These are phyloP conservation scores for Zoanthus gigantus DNA, from an alignment of 92 coral and sea anemone species.

Conservation along the genomic window DNA sequence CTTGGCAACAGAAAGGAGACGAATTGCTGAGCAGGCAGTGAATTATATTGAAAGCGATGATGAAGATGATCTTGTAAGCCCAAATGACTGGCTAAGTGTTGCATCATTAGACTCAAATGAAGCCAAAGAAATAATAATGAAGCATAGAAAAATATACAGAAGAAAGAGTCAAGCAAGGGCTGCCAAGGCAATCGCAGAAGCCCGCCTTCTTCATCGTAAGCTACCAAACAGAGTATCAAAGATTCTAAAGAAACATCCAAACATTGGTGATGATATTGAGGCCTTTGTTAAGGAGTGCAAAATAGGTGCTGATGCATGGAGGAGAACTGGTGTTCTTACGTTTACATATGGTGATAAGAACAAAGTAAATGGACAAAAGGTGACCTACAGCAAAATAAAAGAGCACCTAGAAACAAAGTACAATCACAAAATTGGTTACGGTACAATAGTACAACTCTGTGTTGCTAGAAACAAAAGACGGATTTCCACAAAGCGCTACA, in stretches of 20 bases:
- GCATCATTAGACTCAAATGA: slow-evolving; percentile 38
- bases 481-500: slow-evolving; percentile 58
- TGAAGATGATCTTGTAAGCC: slow-evolving; percentile 53
- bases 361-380: slow-evolving; percentile 30
- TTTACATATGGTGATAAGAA: slow-evolving; percentile 45
- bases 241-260: slow-evolving; percentile 58
- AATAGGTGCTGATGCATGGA: slow-evolving; percentile 76
- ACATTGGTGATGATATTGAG: slow-evolving; percentile 73
- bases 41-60: slow-evolving; percentile 62
- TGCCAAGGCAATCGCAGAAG: slow-evolving; percentile 51
- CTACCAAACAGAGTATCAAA: slow-evolving; percentile 56
- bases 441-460: slow-evolving; percentile 56
- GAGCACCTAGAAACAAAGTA: slow-evolving; percentile 51
- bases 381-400: slow-evolving; percentile 54
- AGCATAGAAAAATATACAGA: slow-evolving; percentile 61
- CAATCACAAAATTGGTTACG: slow-evolving; percentile 49
- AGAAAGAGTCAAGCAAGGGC: slow-evolving; percentile 36
- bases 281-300: slow-evolving; percentile 64
- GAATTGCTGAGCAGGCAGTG: slow-evolving; percentile 16
- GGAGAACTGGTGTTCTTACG: slow-evolving; percentile 72
- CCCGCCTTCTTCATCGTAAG: slow-evolving; percentile 59
- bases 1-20: slow-evolving; percentile 44
- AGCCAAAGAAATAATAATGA: slow-evolving; percentile 65
- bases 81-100: slow-evolving; percentile 67
- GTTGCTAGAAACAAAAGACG: slow-evolving; percentile 56